Conservation (phyloP, 64 coral and sea anemone genomes). For the Montipora cactus region DNA sequence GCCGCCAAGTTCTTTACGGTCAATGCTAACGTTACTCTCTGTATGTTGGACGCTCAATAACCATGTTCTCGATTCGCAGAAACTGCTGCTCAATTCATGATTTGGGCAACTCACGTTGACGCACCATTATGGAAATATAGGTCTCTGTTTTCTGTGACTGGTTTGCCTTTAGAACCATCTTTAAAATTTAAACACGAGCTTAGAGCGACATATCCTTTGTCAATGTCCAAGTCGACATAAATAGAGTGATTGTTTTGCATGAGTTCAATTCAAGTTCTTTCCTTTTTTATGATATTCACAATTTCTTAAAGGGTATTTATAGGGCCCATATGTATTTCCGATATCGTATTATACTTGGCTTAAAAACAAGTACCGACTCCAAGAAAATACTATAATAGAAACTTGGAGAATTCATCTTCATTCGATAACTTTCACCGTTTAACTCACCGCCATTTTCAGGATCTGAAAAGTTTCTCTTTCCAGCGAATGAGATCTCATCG, state of each 20-base stretch:
- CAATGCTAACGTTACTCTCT: background rate
- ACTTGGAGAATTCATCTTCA: background rate
- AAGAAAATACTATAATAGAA: background rate
- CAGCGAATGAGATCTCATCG: background rate
- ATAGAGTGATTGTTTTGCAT: background rate
- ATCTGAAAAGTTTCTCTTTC: background rate
- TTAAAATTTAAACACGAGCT: conserved; percentile 31
- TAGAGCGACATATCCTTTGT: background rate
- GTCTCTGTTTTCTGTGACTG: background rate
- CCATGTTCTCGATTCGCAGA: background rate
- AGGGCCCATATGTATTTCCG: no score
- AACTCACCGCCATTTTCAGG: background rate
- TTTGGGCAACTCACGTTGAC: background rate
- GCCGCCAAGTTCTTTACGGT: background rate
- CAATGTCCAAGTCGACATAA: background rate
- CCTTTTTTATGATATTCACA: background rate
- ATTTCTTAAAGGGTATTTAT: no score
- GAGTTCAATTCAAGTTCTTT: background rate
- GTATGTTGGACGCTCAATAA: background rate
- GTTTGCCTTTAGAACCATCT: background rate
- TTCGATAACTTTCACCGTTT: background rate
- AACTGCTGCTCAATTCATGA: background rate
- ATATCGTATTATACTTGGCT: no score
- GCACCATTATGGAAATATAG: background rate
- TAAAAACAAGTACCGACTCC: no score